Base-by-base conservation (phyloP, 2,113 vertebrate genomes). In the Sarotherodon lohbergeri region DNA sequence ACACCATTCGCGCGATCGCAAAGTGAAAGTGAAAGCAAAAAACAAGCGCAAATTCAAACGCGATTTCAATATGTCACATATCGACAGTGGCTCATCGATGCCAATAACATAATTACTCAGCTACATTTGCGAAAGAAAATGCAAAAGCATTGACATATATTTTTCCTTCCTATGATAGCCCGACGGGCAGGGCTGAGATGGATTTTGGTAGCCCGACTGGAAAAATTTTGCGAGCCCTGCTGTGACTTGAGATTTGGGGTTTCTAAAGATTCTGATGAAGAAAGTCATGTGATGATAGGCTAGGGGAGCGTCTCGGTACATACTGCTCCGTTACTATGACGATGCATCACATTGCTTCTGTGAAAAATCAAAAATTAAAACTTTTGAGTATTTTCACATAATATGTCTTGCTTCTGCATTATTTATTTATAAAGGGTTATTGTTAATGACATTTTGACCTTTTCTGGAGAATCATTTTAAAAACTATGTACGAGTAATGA, bases 361-460 rank as follows among this genome's bases (percentile, higher is more conserved):
- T 73, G 24, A 71, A 43, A 10, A 22, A 5, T 16, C 39, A 73
- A 0, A 46, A 27, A 4, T 73, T 43, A 22, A 27, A 73, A 73
- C 39, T 63, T 32, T 71, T 27, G 39, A 41, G 19, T 68, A 41
- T 68, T 68, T 68, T 41, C 36, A 24, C 7, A 41, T 41, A 7
- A 41, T 11, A 13, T 41, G 63, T 41, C 63, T 0, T 0, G 12
- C 63, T 41, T 41, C 11, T 71, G 36, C n/a, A 6, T 71, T 36
- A 41, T 12, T 41, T 68, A 39, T 68, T 39, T 22, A 68, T 68
- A 9, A 41, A 22, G 19, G 0, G n/a, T 4, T 68, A 5, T 68
- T 68, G 63, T 39, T 57, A 57, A 57, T 57, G 22, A 27, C 11
- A 57, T 0, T 59, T 59, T 59, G 16, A 59, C 7, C 57, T 59